Evolutionary conservation across 2,888 invertebrate genomes (phyloP).

Genomic region (Reticulitermes lucifugus): DNA sequence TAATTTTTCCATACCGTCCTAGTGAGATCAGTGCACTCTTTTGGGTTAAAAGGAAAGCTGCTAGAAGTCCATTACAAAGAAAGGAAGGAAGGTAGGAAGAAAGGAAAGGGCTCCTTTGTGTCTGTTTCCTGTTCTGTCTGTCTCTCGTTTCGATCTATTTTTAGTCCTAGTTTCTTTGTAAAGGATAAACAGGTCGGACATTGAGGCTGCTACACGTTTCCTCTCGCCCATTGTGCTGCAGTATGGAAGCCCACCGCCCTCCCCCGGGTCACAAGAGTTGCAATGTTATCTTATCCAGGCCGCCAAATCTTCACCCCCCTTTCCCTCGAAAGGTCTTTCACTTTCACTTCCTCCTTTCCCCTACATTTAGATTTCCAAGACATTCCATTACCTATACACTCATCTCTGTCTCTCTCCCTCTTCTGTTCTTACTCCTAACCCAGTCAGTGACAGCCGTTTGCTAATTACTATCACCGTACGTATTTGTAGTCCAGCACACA

Average conservation of each 20-base stretch:
- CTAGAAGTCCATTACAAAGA: slow-evolving; percentile 23
- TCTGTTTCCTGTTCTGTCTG: background rate
- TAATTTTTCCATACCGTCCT: background rate
- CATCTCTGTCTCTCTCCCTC: background rate
- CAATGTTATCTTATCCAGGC: background rate
- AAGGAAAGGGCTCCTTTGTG: slow-evolving; percentile 23
- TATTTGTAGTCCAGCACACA: too few relatives aligned
- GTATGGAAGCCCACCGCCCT: background rate
- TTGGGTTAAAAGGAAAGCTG: background rate
- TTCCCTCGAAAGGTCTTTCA: background rate
- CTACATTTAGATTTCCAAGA: background rate
- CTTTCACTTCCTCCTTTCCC: background rate
- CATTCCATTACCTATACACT: background rate
- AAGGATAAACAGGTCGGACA: slow-evolving; percentile 32
- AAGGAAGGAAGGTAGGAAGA: slow-evolving; percentile 15
- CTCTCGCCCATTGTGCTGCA: background rate
- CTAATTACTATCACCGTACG: background rate
- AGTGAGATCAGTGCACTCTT: background rate
- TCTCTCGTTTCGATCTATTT: background rate
- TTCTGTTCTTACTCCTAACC: background rate
- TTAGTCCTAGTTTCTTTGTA: slow-evolving; percentile 17
- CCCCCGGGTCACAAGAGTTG: background rate
- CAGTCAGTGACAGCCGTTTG: background rate
- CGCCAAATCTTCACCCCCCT: background rate
- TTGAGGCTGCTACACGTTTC: background rate